Conservation (phyloP, 2,113 vertebrate genomes). For the Fulmarus glacialis region DNA sequence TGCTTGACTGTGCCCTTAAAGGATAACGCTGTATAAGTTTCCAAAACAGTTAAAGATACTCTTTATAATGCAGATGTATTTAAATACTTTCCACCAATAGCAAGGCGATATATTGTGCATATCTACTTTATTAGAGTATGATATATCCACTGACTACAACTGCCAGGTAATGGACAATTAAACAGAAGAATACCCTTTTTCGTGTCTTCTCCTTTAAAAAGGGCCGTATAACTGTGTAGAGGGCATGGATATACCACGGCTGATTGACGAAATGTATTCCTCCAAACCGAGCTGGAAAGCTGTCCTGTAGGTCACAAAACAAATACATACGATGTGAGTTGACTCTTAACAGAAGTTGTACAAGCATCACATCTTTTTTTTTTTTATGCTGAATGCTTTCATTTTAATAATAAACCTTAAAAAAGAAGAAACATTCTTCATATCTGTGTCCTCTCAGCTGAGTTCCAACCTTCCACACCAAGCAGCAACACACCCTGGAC, state of each 20-base stretch:
- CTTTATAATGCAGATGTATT: not conserved
- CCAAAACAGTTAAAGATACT: not conserved
- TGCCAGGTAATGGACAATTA: not conserved
- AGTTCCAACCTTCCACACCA: not conserved
- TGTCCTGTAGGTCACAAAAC: conserved; percentile 83
- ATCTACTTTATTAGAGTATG: not conserved
- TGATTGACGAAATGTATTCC: conserved; percentile 99
- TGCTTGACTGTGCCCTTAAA: not conserved
- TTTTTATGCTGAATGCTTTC: not conserved
- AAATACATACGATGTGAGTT: not conserved
- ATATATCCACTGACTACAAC: not conserved
- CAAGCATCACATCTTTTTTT: not conserved
- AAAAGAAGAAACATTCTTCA: not conserved
- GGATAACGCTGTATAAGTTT: not conserved
- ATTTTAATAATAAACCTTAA: not conserved
- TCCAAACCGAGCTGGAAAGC: conserved; percentile 96
- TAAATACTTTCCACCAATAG: not conserved
- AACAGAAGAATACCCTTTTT: conserved; percentile 87
- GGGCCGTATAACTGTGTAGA: conserved; percentile 96
- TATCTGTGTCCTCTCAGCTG: not conserved
- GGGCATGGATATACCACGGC: conserved; percentile 97
- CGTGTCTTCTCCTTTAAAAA: conserved; percentile 99
- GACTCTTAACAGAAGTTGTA: not conserved
- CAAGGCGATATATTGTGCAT: not conserved
- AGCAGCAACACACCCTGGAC: not conserved